These are phyloP conservation scores for Gryllus longicercus DNA, from an alignment of 2,888 invertebrate genomes.

Conservation along the genomic window DNA sequence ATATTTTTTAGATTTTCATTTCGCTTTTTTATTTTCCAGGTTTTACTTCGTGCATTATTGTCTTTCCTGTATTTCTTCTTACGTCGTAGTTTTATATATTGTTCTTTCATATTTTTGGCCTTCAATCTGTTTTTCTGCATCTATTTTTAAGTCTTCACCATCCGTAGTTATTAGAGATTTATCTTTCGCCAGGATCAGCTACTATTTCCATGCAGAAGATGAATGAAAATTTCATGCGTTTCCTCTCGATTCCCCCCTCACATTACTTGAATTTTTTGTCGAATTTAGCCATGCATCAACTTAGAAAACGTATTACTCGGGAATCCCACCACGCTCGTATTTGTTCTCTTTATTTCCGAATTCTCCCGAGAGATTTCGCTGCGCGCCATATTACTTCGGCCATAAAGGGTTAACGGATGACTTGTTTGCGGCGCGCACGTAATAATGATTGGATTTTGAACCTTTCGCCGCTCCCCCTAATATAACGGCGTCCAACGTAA, in stretches of 20 bases:
- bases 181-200: too few species aligned
- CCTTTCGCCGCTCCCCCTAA: not conserved
- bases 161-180: too few species aligned
- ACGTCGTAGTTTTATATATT: too few species aligned
- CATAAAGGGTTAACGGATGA: constrained; percentile 8
- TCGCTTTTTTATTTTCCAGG: too few species aligned
- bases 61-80: too few species aligned
- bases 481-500: not conserved
- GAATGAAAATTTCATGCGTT: too few species aligned
- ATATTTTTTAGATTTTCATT: too few species aligned
- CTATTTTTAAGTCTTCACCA: too few species aligned
- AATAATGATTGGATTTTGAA: constrained; percentile 17
- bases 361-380: not conserved
- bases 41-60: too few species aligned
- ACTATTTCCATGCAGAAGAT: too few species aligned
- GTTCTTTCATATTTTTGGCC: too few species aligned
- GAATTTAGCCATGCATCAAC: not conserved
- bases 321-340: not conserved
- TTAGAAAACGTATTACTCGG: not conserved
- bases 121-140: too few species aligned
- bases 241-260: not conserved
- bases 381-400: constrained; percentile 5
- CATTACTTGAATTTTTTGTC: not conserved
- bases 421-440: not conserved
- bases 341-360: not conserved